Percentiles rank a stretch among this genome's conserved stretches.
phyloP scores from a whole-genome alignment of 64 coral and sea anemone species.

The Stichodactyla mertensii region DNA sequence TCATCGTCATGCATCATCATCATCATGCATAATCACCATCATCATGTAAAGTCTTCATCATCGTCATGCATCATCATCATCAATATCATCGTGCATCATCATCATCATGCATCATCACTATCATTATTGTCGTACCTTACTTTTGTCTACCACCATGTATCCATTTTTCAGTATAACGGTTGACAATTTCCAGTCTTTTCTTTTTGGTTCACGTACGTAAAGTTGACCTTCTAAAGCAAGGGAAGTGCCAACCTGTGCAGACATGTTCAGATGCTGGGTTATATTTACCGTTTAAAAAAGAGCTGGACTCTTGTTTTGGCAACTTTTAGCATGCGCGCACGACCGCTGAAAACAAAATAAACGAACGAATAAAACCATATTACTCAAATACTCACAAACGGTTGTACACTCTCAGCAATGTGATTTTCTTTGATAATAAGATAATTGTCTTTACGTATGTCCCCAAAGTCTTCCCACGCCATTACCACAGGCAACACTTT shows the following conservation, averaged over 20 bases:
- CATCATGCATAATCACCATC: no score
- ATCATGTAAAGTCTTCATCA: no score
- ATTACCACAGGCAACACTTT: constrained; percentile 45
- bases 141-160: constrained; percentile 41
- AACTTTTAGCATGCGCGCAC: no score
- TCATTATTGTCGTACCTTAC: not conserved
- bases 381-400: constrained; percentile 21
- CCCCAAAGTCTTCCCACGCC: constrained; percentile 10
- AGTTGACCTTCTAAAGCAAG: constrained; percentile 39
- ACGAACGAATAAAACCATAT: not conserved
- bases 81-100: no score
- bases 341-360: no score
- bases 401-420: constrained; percentile 44
- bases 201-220: constrained; percentile 50
- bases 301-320: no score
- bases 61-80: no score
- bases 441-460: constrained; percentile 40
- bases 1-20: no score
- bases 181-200: constrained; percentile 49
- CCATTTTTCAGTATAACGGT: constrained; percentile 49
- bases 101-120: no score
- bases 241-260: constrained; percentile 27
- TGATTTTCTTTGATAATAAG: constrained; percentile 57
- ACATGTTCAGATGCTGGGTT: not conserved
- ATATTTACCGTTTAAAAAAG: no score